phyloP scores from a whole-genome alignment of 2,113 vertebrate genomes.

The Cyrtonyx montezumae region DNA sequence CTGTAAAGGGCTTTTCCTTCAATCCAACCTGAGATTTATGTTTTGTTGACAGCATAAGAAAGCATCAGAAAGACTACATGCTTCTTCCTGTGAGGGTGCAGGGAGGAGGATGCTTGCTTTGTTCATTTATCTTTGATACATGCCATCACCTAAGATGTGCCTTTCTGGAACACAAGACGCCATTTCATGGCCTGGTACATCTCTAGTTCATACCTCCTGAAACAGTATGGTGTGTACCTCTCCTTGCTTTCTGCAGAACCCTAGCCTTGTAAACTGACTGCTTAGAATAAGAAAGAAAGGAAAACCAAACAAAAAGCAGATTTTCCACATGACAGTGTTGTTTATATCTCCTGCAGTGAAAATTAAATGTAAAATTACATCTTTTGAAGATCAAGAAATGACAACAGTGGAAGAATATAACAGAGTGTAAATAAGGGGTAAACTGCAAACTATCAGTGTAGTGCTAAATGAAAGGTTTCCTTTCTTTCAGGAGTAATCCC shows the following conservation, averaged over 20 bases:
- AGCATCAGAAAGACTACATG: background rate
- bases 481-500: background rate
- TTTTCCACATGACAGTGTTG: background rate
- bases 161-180: background rate
- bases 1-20: background rate
- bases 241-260: background rate
- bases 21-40: background rate
- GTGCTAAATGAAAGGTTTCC: background rate
- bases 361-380: background rate
- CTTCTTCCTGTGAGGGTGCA: background rate
- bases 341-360: background rate
- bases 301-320: background rate
- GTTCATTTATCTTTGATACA: background rate
- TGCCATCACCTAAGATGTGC: background rate
- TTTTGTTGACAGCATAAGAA: background rate
- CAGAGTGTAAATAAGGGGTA: background rate
- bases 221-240: rapidly evolving
- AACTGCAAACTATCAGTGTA: background rate
- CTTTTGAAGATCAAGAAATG: background rate
- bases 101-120: background rate
- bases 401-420: background rate
- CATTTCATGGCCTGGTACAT: background rate
- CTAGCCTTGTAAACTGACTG: background rate
- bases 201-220: background rate
- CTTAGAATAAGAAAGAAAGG: background rate